Evolutionary conservation across 2,797 vertebrate genomes (phyloP), one percentile per base, ranked within the genome.

Genomic region (Periophthalmus magnuspinnatus): DNA sequence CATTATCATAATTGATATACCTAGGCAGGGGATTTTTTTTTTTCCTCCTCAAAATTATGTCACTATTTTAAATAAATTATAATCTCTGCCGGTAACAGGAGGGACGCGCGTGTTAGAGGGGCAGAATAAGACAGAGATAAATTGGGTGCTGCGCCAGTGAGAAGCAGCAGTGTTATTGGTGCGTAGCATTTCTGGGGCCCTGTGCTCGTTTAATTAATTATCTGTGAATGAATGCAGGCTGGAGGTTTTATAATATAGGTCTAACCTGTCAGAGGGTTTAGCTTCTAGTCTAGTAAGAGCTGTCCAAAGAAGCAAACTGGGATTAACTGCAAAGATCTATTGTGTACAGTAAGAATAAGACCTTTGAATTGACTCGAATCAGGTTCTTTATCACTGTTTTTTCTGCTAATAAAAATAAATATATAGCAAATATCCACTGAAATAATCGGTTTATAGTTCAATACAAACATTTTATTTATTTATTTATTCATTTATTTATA

Each of bases 1-100:
- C 80, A 78, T 84, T 86, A 81, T 80, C 52, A 81, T 85, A 87
- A 88, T 85, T 83, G 67, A 85, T 83, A 85, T 83, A 80, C 75
- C 66, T 34, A 22, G 48, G 72, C 76, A 68, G 70, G 50, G 68
- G 74, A 63, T 47, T 32, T 33, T 50, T 33, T 50, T 19, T 19
- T 33, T 50, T 19, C 19, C 19, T 63, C 76, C 68, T 73, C 55
- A 68, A 69, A 79, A 77, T 72, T 81, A 73, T 81, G 70, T 61
- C 70, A 75, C 47, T 11, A 33, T 76, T 80, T 77, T 54, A 71
- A 78, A 72, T 52, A 69, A 70, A 78, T 84, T 33, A 65, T 24
- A 77, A 71, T 80, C 9, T 0, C 11, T 64, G 58, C 57, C 60
- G 57, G 67, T 13, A 57, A 48, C 47, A 65, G 60, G 54, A 11